Base-by-base conservation (phyloP, 2,113 vertebrate genomes). In the Harpagus bidentatus region DNA sequence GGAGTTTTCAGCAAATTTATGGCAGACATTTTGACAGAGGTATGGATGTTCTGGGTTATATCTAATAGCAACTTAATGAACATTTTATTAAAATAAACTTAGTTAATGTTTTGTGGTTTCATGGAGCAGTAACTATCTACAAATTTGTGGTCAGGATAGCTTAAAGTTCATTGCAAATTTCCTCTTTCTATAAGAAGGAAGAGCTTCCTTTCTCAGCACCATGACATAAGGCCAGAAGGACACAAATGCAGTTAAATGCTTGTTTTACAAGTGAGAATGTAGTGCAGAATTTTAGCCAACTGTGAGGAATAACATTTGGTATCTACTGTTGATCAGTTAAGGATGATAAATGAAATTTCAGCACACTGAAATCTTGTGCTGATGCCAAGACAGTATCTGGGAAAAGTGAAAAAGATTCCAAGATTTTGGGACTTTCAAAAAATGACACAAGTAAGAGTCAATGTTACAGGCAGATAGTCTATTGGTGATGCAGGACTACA, bases 331-430 rank as follows among this genome's bases (percentile, higher is more conserved):
- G 70, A 90, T 87, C 79, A 80, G 74, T 70, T 92, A 86, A 95
- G 76, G 71, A 80, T 78, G 82, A 89, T 47, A 94, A 95, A 82
- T 52, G 90, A 85, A 42, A 76, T 83, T 74, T 88, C 74, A 92
- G 47, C 59, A 70, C 58, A 12, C n/a, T 82, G 84, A 63, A 86
- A 82, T 78, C 61, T 50, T 86, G 50, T 28, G 79, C 58, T 72
- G 69, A 32, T n/a, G 48, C 74, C 92, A 86, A 95, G 82, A 55
- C 61, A 50, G 77, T 38, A 50, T 72, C 62, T 86, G 71, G 71
- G 69, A 55, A 78, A 82, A 81, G 53, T 80, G 59, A 55, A 63
- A 45, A 76, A 45, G 31, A 53, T 94, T 91, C 89, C 74, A 77
- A 85, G 90, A 66, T 76, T 87, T 90, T 83, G 52, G 29, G 79